Evolutionary conservation across 2,113 vertebrate genomes (phyloP).

Genomic region (Amazona vittata): DNA sequence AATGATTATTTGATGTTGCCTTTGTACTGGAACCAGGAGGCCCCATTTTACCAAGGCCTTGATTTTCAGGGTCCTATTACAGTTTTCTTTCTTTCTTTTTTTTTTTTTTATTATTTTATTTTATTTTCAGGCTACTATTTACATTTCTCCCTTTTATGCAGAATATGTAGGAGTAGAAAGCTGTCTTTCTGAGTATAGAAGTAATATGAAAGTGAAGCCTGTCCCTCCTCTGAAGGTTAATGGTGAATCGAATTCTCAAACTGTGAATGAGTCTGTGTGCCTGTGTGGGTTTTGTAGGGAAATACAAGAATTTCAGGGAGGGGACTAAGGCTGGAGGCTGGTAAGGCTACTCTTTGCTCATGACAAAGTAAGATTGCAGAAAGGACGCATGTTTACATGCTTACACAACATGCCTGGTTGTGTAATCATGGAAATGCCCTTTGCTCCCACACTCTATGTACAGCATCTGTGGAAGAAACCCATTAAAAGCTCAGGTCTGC

Average conservation of each 20-base stretch:
- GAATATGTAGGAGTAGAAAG: neutral
- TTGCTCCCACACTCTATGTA: neutral
- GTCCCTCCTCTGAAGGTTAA: neutral
- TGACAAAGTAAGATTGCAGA: neutral
- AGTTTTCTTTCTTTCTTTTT: neutral
- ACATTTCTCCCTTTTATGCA: neutral
- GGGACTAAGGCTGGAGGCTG: neutral
- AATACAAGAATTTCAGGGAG: neutral
- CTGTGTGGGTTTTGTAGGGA: neutral
- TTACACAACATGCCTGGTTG: neutral
- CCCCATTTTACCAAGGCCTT: neutral
- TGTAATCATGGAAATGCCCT: neutral
- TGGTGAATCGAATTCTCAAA: neutral
- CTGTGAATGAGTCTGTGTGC: neutral
- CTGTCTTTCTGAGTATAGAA: neutral
- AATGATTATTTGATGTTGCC: neutral
- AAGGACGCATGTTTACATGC: neutral
- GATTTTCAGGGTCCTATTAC: neutral
- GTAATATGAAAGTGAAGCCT: neutral
- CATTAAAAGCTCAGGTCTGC: neutral
- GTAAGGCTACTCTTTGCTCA: neutral
- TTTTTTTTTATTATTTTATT: neutral
- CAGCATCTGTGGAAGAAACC: neutral
- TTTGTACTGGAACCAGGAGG: neutral
- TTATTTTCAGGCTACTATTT: neutral